Evolutionary conservation across 2,797 vertebrate genomes (phyloP).

Genomic region (Pseudochirops corinnae): DNA sequence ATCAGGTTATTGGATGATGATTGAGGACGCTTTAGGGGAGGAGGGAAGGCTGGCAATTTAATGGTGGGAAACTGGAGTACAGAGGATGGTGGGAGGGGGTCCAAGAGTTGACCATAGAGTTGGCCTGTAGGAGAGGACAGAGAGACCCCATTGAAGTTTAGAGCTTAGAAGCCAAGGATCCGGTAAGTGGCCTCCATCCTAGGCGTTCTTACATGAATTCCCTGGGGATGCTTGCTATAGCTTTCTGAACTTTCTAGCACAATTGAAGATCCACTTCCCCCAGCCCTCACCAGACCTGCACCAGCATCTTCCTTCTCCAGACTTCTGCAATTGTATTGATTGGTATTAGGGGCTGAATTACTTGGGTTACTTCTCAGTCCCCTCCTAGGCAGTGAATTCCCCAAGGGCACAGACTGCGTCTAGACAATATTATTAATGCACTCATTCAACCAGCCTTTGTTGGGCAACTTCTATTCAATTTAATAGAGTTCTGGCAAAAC

Average conservation of each 20-base stretch:
- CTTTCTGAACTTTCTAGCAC: neutral
- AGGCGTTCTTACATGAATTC: neutral
- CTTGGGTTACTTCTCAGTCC: neutral
- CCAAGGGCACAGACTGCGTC: slow-evolving; percentile 5
- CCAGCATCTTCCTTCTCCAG: neutral
- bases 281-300: neutral
- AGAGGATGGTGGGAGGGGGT: neutral
- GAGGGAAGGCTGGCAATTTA: slow-evolving; percentile 14
- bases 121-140: neutral
- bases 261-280: neutral
- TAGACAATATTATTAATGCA: neutral
- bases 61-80: neutral
- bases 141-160: neutral
- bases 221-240: neutral
- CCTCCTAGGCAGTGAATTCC: neutral
- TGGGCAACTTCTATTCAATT: neutral
- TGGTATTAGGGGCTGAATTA: neutral
- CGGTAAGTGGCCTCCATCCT: neutral
- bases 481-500: neutral
- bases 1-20: slow-evolving; percentile 66
- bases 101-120: neutral
- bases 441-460: neutral
- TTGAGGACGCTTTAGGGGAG: neutral
- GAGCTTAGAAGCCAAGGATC: neutral
- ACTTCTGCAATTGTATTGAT: neutral